Evolutionary conservation across 2,113 vertebrate species (phyloP).

Genomic region (Corvus cornix): DNA sequence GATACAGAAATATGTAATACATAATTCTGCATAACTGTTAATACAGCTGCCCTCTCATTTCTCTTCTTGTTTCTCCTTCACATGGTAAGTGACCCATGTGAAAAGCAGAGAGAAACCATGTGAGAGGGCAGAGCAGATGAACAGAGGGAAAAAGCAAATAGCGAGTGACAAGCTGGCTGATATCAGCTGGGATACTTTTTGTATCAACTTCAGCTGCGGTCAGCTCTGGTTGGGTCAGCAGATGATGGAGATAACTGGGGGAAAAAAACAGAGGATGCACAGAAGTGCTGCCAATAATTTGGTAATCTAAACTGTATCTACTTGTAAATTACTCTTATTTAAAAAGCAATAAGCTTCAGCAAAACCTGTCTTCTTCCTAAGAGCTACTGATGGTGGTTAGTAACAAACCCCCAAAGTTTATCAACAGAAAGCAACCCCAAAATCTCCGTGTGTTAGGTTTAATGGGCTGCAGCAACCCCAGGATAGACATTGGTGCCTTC

Average conservation of each 20-base stretch:
- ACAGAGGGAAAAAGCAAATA: not conserved
- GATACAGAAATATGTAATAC: not conserved
- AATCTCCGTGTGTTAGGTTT: not conserved
- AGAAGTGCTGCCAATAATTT: not conserved
- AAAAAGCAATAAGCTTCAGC: not conserved
- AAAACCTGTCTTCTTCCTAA: not conserved
- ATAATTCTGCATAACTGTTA: not conserved
- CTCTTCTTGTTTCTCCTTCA: not conserved
- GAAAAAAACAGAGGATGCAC: not conserved
- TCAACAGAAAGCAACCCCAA: not conserved
- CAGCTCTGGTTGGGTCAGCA: not conserved
- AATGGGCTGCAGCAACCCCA: not conserved
- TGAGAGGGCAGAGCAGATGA: not conserved
- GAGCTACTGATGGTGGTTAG: not conserved
- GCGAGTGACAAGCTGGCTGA: not conserved
- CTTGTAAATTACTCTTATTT: not conserved
- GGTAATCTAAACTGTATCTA: not conserved
- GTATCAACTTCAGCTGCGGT: not conserved
- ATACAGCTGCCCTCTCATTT: not conserved
- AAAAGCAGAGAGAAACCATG: not conserved
- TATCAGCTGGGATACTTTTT: not conserved
- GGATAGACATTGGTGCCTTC: not conserved
- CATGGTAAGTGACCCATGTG: not conserved
- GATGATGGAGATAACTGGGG: not conserved
- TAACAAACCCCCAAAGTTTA: not conserved